Base-by-base conservation (phyloP, 2,797 vertebrate species). In the Glyptemys insculpta region DNA sequence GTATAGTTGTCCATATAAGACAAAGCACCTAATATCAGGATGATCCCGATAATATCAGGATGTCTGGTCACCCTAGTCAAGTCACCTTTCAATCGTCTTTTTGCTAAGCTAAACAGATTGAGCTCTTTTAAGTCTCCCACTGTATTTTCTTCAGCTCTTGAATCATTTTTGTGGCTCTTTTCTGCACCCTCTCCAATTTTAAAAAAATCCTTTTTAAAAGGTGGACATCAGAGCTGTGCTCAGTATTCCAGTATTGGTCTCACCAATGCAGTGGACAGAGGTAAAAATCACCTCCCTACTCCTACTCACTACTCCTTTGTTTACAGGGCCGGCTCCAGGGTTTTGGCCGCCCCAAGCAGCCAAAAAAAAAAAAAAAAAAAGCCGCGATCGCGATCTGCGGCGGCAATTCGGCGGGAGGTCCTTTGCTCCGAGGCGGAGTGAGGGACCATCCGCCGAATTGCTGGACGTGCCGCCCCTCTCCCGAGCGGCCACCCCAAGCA, bases 141-240 rank as follows among this genome's bases (percentile, higher is more conserved):
- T 91, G 27, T 49, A 85, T 86, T 96, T 93, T 90, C 49, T 78
- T 86, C 79, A 89, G 27, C 84, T 79, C 37, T 81, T 94, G 81
- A 86, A 87, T 89, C 88, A 86, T 81, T 90, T 59, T 80, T 47
- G 47, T 88, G 31, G 21, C 82, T 23, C 27, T 81, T 83, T 83
- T n/a, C 34, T 95, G 84, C 82, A 53, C 87, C 44, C 93, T 93
- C 65, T 52, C 57, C 53, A 94, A 57, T 50, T 95, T 96, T 3
- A 53, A 53, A 53, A 93, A 34, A 80, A 88, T 34, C n/a, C 86
- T 93, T 88, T 95, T 86, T 91, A 94, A 95, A 93, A 90, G 93
- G n/a, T 41, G 37, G 68, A 72, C 19, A 72, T 37, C n/a, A 72
- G 19, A 74, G 11, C 21, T 25, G 41, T 74, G 23, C 41, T 37